Evolutionary conservation across 37 sponge, comb jelly and placozoan species (phyloP).

Genomic region (Mnemiopsis leidyi): DNA sequence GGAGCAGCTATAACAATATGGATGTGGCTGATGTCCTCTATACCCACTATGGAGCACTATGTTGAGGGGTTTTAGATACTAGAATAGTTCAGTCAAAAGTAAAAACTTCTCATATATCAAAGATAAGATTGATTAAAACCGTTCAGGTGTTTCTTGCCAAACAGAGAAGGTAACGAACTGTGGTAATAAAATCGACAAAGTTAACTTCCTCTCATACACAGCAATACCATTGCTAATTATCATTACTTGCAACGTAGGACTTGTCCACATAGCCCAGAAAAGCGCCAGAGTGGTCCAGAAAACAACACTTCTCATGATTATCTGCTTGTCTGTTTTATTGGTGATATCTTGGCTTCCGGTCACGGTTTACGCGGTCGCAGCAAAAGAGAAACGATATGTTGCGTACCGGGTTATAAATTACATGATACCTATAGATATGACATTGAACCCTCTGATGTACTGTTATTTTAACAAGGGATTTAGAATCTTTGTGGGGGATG

Average conservation of each 20-base stretch:
- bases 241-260: not conserved
- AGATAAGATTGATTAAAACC: too few relatives aligned
- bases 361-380: not conserved
- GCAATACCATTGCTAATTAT: not conserved
- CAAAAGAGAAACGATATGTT: not conserved
- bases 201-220: not conserved
- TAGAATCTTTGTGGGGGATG: not conserved
- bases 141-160: not conserved
- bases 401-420: not conserved
- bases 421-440: constrained; percentile 38
- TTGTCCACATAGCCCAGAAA: not conserved
- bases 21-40: not conserved
- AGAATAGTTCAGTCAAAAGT: not conserved
- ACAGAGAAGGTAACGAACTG: not conserved
- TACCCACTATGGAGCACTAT: constrained; percentile 23
- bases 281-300: not conserved
- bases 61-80: not conserved
- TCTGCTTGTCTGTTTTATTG: not conserved
- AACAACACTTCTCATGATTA: not conserved
- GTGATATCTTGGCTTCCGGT: constrained; percentile 13
- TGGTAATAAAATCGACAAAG: not conserved
- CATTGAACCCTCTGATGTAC: not conserved
- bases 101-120: not conserved
- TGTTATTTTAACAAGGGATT: constrained; percentile 26
- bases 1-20: not conserved